Percentiles rank a stretch among this genome's conserved stretches.
These are phyloP conservation scores for Canis aureus DNA, from an alignment of 2,113 vertebrate species.

Conservation along the genomic window DNA sequence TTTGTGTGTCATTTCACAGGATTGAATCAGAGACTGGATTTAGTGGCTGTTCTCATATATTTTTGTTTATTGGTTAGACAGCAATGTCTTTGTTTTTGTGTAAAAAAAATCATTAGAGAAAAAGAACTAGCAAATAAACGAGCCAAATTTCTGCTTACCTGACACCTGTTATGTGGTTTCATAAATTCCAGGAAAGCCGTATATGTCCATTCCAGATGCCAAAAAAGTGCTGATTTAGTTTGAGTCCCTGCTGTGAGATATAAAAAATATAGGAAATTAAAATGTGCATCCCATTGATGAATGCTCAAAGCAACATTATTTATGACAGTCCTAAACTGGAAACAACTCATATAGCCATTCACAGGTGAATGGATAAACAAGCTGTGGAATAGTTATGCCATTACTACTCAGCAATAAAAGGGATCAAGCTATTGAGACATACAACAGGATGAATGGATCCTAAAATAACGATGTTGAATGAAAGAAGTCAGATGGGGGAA, in stretches of 20 bases:
- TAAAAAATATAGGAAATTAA: conserved; percentile 2
- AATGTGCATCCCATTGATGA: not conserved
- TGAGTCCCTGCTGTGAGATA: not conserved
- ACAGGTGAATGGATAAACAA: not conserved
- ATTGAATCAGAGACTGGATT: not conserved
- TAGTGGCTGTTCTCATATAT: not conserved
- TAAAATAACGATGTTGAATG: not conserved
- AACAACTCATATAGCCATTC: not conserved
- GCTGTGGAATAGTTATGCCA: no score
- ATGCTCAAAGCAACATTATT: not conserved
- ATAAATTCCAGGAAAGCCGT: not conserved
- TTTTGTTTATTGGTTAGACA: not conserved
- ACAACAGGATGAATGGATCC: not conserved
- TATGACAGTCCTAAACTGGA: not conserved
- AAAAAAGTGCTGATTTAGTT: not conserved
- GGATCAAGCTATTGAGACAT: not conserved
- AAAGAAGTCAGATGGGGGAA: not conserved
- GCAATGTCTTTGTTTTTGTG: not conserved
- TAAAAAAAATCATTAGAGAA: not conserved
- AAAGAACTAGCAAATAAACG: not conserved
- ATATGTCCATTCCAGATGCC: not conserved
- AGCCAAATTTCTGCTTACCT: not conserved
- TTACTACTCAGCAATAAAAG: not conserved
- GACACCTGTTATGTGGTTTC: not conserved
- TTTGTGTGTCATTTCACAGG: not conserved